These are phyloP conservation scores for Iguana delicatissima DNA, from an alignment of 2,797 vertebrate genomes.

Conservation along the genomic window DNA sequence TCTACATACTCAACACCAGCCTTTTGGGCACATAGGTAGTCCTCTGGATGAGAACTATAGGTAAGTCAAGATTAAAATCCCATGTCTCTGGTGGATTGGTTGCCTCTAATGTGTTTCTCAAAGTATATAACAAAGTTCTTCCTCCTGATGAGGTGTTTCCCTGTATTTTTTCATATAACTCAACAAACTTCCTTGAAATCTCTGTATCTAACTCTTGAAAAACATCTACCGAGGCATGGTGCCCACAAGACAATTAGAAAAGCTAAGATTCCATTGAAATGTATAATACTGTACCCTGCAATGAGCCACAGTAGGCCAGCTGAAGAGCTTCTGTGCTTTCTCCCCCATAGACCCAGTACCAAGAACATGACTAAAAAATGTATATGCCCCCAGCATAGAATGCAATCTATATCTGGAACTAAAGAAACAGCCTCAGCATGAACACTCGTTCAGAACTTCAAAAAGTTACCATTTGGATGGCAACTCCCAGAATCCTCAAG, in stretches of 20 bases:
- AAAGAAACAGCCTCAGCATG: too few relatives aligned
- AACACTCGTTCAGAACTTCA: too few relatives aligned
- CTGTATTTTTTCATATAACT: neutral
- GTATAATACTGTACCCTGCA: too few relatives aligned
- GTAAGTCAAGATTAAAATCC: neutral
- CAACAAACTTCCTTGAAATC: neutral
- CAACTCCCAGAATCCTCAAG: too few relatives aligned
- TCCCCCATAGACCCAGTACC: too few relatives aligned
- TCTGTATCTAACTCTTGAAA: neutral
- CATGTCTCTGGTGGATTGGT: neutral
- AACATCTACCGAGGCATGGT: neutral
- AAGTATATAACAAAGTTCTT: neutral
- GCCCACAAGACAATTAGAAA: too few relatives aligned
- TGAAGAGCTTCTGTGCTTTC: neutral
- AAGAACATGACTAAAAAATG: neutral
- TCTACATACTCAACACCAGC: neutral
- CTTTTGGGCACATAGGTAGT: neutral
- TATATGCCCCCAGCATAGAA: neutral
- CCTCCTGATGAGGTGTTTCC: neutral
- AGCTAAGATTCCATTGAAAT: too few relatives aligned
- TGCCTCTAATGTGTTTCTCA: neutral
- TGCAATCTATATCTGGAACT: too few relatives aligned
- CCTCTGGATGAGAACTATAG: neutral
- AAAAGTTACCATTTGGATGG: too few relatives aligned
- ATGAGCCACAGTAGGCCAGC: neutral